Evolutionary conservation across 2,113 vertebrate species (phyloP), one percentile per base, ranked within the genome.

Genomic region (Lamprotornis superbus): DNA sequence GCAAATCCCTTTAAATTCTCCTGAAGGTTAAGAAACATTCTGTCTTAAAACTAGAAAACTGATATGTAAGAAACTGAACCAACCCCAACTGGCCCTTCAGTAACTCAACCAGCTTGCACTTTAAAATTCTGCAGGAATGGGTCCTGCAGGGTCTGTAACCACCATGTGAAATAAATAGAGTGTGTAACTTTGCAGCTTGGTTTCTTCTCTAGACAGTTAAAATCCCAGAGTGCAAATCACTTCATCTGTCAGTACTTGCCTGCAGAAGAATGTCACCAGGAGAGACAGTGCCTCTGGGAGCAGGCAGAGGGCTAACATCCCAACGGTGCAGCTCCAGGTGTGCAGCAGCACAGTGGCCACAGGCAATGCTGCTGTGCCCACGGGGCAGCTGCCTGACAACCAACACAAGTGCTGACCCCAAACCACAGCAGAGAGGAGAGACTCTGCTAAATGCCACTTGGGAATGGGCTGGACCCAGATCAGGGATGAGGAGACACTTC

Each of bases 391-490:
- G 44, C 21, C 1, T 25, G 27, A 53, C 59, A 93, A 40, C 28
- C 49, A 60, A 15, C 52, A 39, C 30, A 64, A 57, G 21, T 4
- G 9, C n/a, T 65, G 67, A 64, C 15, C 46, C 63, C 46, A 89
- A 47, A 60, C 4, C 33, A 19, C 19, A 42, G 60, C 30, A 83
- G 13, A n/a, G 63, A 7, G 18, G 23, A 3, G 7, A 23, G 8
- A 23, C 33, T 27, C 50, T 39, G 76, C 11, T 46, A 73, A 89
- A n/a, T 7, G n/a, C 6, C 73, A 57, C 31, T 47, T 16, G 49
- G 71, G 22, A 37, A 61, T 0, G 0, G 63, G 59, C 33, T 3
- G 2, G 46, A 31, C 30, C 8, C 55, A 28, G 15, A 9, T 1
- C 25, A 47, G 10, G 31, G 60, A 30, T 28, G 20, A 80, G 52